Conservation (phyloP, 2,797 vertebrate genomes). For the Gymnocypris eckloni region DNA sequence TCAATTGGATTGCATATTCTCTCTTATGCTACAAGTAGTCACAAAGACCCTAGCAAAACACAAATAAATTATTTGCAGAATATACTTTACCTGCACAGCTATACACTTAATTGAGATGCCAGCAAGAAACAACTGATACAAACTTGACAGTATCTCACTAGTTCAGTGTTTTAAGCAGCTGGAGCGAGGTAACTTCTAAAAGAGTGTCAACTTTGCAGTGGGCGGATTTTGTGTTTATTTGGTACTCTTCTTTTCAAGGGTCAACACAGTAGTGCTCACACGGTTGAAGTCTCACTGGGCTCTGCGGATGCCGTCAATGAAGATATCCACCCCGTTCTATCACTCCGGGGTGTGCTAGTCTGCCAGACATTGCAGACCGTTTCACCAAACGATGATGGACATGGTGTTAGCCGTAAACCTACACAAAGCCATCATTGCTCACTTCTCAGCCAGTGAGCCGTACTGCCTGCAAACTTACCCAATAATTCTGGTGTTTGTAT, state of each 20-base stretch:
- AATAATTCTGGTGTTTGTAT: not conserved
- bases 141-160: slow-evolving; percentile 63
- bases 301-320: slow-evolving; percentile 67
- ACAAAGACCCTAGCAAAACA: not conserved
- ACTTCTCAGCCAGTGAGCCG: not conserved
- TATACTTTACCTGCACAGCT: not conserved
- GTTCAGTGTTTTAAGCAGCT: slow-evolving; percentile 59
- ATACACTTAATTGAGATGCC: slow-evolving; percentile 17
- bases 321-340: slow-evolving; percentile 65
- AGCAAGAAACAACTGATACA: slow-evolving; percentile 56
- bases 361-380: slow-evolving; percentile 37
- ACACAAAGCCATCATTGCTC: slow-evolving; percentile 13
- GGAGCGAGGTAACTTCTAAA: slow-evolving; percentile 68
- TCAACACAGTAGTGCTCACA: slow-evolving; percentile 64
- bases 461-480: not conserved
- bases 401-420: slow-evolving; percentile 19
- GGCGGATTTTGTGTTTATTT: slow-evolving; percentile 35
- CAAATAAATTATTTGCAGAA: too few relatives aligned
- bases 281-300: slow-evolving; percentile 61
- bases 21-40: not conserved
- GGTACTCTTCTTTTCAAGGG: slow-evolving; percentile 62
- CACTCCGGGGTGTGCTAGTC: slow-evolving; percentile 36
- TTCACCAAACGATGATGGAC: slow-evolving; percentile 44
- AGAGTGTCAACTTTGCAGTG: slow-evolving; percentile 49
- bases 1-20: too few relatives aligned